Evolutionary conservation across 2,797 vertebrate species (phyloP), one percentile per base, ranked within the genome.

Genomic region (Tauraco hartlaubi): DNA sequence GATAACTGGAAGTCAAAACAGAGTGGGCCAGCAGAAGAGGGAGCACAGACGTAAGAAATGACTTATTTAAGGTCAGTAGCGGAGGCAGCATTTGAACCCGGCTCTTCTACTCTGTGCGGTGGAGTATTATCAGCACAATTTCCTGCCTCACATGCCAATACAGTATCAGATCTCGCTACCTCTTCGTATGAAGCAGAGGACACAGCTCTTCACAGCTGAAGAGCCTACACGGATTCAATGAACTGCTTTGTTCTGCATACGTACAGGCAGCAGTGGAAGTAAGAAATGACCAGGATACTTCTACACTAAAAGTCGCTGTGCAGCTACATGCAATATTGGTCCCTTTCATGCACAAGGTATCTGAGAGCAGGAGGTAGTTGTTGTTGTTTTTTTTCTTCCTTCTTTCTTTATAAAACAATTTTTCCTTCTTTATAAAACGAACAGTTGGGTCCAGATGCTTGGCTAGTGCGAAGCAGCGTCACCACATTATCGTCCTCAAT

Each of bases 361-460:
- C 80, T 88, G 52, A 76, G 54, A 82, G 68, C 46, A 84, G 76
- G 77, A 91, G 73, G 66, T 81, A 43, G 80, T 49, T 41, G 39
- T 13, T 12, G 39, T 39, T 39, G 11, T 39, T 39, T 41, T 41
- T 41, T 0, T 64, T 74, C 73, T 91, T 80, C 82, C 66, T 58
- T 54, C 41, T 5, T 59, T 67, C 78, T 92, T 86, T 48, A n/a
- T 64, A 85, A 95, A 96, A 59, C 68, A 90, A 0, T 64, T 74
- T 75, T 91, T 80, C 82, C 66, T 58, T 54, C 41, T 92, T 88
- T 48, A n/a, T 64, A 85, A 95, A 96, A 59, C 68, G 88, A 93
- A 59, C 39, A 78, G 62, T 74, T 28, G 10, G 58, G 77, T 54
- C 77, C 85, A 92, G 90, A 61, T 82, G 85, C 77, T 78, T 82